Evolutionary conservation across 2,888 invertebrate species (phyloP).

Genomic region (Ryuthela nishihirai): DNA sequence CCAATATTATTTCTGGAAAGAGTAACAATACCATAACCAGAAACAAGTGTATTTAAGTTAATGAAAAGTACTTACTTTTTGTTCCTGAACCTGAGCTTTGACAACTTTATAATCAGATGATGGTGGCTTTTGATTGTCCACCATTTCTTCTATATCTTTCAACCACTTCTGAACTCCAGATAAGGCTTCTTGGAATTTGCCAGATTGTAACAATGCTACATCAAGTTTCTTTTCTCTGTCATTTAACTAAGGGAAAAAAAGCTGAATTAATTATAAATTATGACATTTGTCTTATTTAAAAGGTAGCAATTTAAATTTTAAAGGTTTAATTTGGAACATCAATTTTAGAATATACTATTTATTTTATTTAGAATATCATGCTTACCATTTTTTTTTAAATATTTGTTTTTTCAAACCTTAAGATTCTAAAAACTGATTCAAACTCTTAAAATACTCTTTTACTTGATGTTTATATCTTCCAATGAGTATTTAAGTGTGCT

Average conservation of each 20-base stretch:
- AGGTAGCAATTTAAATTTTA: not conserved
- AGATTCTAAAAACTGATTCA: too few relatives aligned
- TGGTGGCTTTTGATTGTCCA: conserved; percentile 92
- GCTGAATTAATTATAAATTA: too few relatives aligned
- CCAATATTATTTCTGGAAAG: too few relatives aligned
- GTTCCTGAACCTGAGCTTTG: conserved; percentile 95
- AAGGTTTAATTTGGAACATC: too few relatives aligned
- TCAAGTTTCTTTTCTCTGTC: conserved; percentile 88
- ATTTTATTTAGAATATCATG: not conserved
- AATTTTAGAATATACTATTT: not conserved
- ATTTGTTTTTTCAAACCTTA: not conserved
- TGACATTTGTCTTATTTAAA: not conserved
- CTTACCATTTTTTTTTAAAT: not conserved
- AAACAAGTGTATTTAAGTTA: too few relatives aligned
- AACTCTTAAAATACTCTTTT: too few relatives aligned
- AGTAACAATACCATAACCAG: too few relatives aligned
- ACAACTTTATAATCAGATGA: conserved; percentile 97
- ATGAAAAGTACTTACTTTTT: too few relatives aligned
- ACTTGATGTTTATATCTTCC: too few relatives aligned
- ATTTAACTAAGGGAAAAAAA: conserved; percentile 62
- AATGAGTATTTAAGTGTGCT: too few relatives aligned
- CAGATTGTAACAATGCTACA: conserved; percentile 86
- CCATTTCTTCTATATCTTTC: conserved; percentile 94
- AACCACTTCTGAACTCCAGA: conserved; percentile 74
- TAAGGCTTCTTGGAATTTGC: conserved; percentile 93